Percentiles rank a stretch among this genome's conserved stretches.
Conservation (phyloP, 1,140 invertebrate species). For the Panulirus ornatus region DNA sequence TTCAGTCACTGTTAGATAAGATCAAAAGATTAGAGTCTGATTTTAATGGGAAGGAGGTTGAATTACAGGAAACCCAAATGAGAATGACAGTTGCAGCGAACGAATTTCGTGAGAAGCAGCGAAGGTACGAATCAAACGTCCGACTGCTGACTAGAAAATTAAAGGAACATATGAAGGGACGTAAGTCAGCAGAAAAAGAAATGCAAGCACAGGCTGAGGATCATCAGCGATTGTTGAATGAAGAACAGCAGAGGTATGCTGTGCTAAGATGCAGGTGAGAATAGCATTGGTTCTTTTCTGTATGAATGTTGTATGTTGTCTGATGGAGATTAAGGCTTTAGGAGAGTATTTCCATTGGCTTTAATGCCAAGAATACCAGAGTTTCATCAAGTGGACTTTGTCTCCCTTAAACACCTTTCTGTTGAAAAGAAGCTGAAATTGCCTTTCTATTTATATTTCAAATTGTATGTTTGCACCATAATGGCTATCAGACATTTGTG, state of each 20-base stretch:
- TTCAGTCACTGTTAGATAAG: constrained; percentile 30
- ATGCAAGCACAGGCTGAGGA: constrained; percentile 50
- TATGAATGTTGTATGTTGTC: neutral
- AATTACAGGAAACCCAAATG: constrained; percentile 42
- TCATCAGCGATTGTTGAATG: constrained; percentile 45
- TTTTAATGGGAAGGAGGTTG: constrained; percentile 27
- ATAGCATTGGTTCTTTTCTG: no score
- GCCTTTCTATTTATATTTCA: no score
- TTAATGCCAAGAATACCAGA: neutral
- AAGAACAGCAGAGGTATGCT: constrained; percentile 60
- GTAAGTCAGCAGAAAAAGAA: constrained; percentile 64
- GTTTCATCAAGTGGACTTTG: neutral
- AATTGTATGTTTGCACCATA: no score
- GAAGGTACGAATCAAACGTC: constrained; percentile 64
- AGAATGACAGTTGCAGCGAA: constrained; percentile 13
- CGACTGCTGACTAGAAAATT: constrained; percentile 63
- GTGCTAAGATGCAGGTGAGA: constrained; percentile 59
- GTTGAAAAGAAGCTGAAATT: no score
- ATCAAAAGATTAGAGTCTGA: constrained; percentile 31
- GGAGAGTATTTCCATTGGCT: neutral
- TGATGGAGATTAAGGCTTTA: neutral
- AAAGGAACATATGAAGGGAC: constrained; percentile 66
- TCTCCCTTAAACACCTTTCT: no score
- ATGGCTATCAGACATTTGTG: no score
- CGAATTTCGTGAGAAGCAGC: constrained; percentile 57